phyloP scores from a whole-genome alignment of 2,113 vertebrate genomes.

The Trinectes maculatus region DNA sequence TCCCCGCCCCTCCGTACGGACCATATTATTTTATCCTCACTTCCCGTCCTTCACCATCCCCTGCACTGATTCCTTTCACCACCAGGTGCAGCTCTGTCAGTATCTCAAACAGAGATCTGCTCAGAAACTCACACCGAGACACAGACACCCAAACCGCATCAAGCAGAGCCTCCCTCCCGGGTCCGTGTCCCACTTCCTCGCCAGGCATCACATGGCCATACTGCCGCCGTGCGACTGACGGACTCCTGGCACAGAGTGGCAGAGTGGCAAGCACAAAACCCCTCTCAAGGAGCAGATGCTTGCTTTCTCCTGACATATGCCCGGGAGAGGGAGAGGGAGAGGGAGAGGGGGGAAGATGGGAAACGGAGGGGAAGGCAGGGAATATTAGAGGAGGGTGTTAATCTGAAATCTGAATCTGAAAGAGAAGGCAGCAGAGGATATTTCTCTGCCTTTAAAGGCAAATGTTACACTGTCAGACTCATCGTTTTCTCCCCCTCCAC shows the following conservation, averaged over 20 bases:
- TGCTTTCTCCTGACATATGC: constrained; percentile 79
- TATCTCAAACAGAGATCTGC: not conserved
- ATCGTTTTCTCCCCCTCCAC: not conserved
- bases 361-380: constrained; percentile 42
- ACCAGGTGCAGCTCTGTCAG: constrained; percentile 18
- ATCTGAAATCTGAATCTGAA: constrained; percentile 17
- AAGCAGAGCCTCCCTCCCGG: constrained; percentile 44
- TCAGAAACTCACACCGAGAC: constrained; percentile 28
- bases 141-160: constrained; percentile 38
- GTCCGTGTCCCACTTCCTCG: constrained; percentile 53
- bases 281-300: constrained; percentile 80
- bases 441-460: no score
- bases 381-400: constrained; percentile 43
- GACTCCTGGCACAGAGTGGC: constrained; percentile 60
- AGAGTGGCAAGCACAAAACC: constrained; percentile 57
- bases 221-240: constrained; percentile 50
- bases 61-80: constrained; percentile 4
- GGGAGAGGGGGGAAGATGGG: constrained; percentile 51
- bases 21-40: constrained; percentile 4
- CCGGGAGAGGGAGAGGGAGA: constrained; percentile 60
- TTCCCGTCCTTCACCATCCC: constrained; percentile 22
- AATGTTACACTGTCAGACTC: not conserved
- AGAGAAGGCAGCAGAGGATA: not conserved
- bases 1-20: no score
- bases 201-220: constrained; percentile 43